A percentile compares a stretch with the other conserved stretches of the same genome.
Conservation (phyloP, 2,113 vertebrate species). For the Myanophis thanlyinensis region DNA sequence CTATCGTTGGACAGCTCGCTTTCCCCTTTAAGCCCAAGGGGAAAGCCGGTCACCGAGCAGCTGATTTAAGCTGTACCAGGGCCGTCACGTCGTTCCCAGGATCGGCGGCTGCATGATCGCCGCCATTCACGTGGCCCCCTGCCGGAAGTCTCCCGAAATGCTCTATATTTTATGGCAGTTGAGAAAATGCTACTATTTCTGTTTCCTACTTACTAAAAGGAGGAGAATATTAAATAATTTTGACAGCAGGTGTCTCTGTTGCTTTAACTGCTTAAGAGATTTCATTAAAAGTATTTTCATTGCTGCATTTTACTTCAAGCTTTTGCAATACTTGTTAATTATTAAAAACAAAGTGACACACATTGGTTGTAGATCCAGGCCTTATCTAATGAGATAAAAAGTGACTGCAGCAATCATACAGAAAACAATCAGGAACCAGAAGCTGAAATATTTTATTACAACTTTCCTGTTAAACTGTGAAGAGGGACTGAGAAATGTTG, state of each 20-base stretch:
- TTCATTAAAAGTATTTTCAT: neutral
- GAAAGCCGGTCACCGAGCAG: no score
- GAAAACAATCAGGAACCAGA: neutral
- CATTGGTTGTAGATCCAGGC: neutral
- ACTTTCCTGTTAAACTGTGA: neutral
- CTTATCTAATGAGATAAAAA: constrained; percentile 21
- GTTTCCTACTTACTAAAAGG: neutral
- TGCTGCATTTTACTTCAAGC: neutral
- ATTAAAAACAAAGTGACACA: neutral
- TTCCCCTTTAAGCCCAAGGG: no score
- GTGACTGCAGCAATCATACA: neutral
- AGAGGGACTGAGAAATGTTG: neutral
- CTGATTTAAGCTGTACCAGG: no score
- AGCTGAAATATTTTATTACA: neutral
- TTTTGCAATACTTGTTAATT: constrained; percentile 4
- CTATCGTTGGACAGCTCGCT: no score
- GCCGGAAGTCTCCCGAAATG: no score
- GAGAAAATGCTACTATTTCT: neutral
- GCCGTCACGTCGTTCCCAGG: no score
- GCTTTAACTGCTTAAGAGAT: neutral
- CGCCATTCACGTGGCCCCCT: no score
- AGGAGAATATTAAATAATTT: neutral
- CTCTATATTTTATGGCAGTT: neutral
- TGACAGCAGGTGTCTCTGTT: neutral
- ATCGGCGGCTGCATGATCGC: no score